phyloP scores from a whole-genome alignment of 2,797 vertebrate genomes.

The Enteromius unitaeniatus region DNA sequence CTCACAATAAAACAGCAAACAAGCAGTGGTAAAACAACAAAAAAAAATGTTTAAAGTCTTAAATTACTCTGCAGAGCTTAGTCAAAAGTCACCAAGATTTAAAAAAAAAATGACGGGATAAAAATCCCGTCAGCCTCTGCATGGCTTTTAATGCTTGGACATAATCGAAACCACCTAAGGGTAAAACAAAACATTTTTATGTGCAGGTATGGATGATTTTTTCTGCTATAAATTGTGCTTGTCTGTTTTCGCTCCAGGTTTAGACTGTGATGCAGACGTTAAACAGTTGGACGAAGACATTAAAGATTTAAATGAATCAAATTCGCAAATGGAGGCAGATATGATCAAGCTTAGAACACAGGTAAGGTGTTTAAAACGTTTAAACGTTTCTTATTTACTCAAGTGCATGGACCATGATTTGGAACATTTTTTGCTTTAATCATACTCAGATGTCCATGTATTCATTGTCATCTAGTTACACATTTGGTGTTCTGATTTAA shows the following conservation, averaged over 20 bases:
- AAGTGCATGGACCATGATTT: background rate
- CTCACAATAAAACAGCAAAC: slow-evolving; percentile 93
- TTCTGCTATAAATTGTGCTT: background rate
- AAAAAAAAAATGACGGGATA: no score
- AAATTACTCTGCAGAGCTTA: background rate
- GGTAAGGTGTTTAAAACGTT: slow-evolving; percentile 73
- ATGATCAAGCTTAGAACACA: slow-evolving; percentile 99
- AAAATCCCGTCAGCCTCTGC: background rate
- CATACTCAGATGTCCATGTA: background rate
- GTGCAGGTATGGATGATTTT: background rate
- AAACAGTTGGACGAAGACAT: slow-evolving; percentile 99
- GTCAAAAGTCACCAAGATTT: background rate
- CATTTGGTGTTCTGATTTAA: background rate
- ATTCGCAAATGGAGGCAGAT: slow-evolving; percentile 98
- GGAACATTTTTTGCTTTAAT: background rate
- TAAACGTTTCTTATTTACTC: no score
- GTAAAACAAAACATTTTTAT: background rate
- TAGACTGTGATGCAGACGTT: slow-evolving; percentile 97
- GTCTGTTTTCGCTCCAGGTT: slow-evolving; percentile 77
- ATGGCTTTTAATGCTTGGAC: background rate
- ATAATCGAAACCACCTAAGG: background rate
- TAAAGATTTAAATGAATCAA: slow-evolving; percentile 97
- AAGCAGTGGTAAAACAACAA: slow-evolving; percentile 87
- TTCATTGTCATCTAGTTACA: background rate
- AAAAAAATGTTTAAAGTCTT: slow-evolving; percentile 21